Conservation (phyloP, 2,113 vertebrate species). For the Passer montanus region DNA sequence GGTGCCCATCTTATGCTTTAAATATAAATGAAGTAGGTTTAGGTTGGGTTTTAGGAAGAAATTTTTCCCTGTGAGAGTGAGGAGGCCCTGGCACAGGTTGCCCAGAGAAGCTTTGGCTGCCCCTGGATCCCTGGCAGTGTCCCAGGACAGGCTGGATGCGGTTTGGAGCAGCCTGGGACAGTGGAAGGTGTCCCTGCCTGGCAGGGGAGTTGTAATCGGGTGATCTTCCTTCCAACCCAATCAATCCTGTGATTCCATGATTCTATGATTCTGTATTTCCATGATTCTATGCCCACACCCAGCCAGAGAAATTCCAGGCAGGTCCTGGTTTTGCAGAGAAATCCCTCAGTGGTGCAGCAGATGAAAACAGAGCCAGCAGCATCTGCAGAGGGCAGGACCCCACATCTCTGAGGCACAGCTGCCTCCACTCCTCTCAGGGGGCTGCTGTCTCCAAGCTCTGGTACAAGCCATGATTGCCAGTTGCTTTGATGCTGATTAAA, state of each 20-base stretch:
- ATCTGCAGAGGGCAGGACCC: slow-evolving; percentile 32
- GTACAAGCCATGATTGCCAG: neutral
- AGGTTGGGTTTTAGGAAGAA: neutral
- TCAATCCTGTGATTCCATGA: neutral
- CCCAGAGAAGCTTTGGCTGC: neutral
- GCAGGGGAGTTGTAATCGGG: neutral
- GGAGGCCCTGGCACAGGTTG: fast-evolving
- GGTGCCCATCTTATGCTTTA: neutral
- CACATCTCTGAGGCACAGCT: neutral
- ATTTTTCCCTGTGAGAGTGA: neutral
- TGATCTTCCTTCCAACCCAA: neutral
- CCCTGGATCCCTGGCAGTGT: neutral
- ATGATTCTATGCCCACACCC: neutral
- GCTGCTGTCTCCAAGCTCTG: slow-evolving; percentile 1
- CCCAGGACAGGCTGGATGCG: fast-evolving
- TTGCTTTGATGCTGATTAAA: slow-evolving; percentile 14
- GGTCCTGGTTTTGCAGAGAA: neutral
- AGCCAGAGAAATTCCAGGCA: neutral
- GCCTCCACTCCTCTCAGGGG: slow-evolving; percentile 26
- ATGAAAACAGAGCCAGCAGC: neutral
- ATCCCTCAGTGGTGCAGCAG: neutral
- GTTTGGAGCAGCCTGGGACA: fast-evolving
- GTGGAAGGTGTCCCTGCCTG: neutral
- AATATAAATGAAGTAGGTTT: neutral
- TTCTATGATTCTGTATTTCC: neutral